Base-by-base conservation (phyloP, 2,888 invertebrate species). In the Thysanoteuthis rhombus region DNA sequence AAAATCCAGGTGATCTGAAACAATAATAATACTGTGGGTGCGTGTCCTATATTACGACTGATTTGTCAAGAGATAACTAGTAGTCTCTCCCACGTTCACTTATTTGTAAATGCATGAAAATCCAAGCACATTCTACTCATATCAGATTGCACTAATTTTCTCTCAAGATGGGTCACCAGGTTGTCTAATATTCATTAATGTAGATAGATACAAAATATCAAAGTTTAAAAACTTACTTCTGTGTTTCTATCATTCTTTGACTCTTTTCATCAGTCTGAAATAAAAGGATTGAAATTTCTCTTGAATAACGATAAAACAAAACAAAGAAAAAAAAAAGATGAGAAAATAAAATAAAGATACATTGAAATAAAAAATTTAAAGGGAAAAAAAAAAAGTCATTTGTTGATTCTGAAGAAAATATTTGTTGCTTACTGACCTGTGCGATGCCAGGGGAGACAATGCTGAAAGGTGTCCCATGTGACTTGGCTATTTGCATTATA, bases 401-500 rank as follows among this genome's bases (percentile, higher is more conserved):
- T 32, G 32, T 75, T 75, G 32, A 75, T n/a, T 75, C 8, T 16
- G 5, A 75, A 36, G 36, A 0, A n/a, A 75, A 58, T 28, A 58
- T 28, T 28, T 36, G n/a, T 36, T 75, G 22, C 28, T 52, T 52
- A 75, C 75, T 52, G 39, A 93, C 89, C 40, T 42, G 32, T 90
- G 32, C 22, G 5, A 93, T 75, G 22, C 45, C 45, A 92, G 92
- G 42, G 40, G 92, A 92, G 92, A 92, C 92, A 12, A 95, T 94
- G 52, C 95, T 95, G 89, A 96, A 94, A 4, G 97, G 97, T 93
- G 97, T 97, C 32, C 97, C 97, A 93, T 97, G 96, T 45, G 96
- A 96, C 94, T 97, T 97, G 19, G 97, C 97, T 97, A 97, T 96
- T 93, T 99, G 99, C 95, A 99, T 98, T 94, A 99, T 98, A 97